Conservation (phyloP, 2,888 invertebrate genomes). For the Trichogramma evanescens region DNA sequence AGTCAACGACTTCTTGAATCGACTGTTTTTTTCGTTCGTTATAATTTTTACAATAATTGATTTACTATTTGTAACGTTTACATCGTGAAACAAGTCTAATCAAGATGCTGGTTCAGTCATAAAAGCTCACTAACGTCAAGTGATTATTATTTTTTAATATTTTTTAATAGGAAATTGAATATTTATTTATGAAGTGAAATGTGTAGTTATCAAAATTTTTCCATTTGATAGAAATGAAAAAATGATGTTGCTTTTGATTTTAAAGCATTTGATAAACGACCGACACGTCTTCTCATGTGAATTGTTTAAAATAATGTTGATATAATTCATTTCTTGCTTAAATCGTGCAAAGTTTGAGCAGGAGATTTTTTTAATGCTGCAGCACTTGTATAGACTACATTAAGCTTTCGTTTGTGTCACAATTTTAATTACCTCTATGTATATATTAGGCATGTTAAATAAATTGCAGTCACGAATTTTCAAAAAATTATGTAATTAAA, state of each 20-base stretch:
- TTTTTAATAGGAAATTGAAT: conserved; percentile 21
- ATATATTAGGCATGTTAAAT: conserved; percentile 46
- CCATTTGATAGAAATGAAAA: conserved; percentile 3
- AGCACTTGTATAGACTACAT: conserved; percentile 19
- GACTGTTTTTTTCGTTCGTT: conserved; percentile 34
- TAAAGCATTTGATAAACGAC: too few species aligned
- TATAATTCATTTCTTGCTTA: too few species aligned
- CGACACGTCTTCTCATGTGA: too few species aligned
- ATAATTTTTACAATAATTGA: conserved; percentile 32
- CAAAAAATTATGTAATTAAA: conserved; percentile 40
- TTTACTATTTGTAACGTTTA: conserved; percentile 37
- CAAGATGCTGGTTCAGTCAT: conserved; percentile 32
- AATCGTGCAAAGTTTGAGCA: background rate
- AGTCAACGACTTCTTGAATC: conserved; percentile 29
- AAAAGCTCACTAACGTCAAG: conserved; percentile 10
- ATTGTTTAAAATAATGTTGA: too few species aligned
- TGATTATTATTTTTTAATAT: conserved; percentile 12
- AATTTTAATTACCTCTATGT: conserved; percentile 40
- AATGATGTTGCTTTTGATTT: background rate
- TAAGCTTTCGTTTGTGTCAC: conserved; percentile 40
- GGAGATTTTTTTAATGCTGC: conserved; percentile 3
- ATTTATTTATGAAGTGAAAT: conserved; percentile 17
- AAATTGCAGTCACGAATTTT: conserved; percentile 43
- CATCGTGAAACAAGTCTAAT: conserved; percentile 39
- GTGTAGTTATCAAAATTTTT: conserved; percentile 19